Evolutionary conservation across 1,140 invertebrate genomes (phyloP), one percentile per base, ranked within the genome.

Genomic region (Drosophila orosa): DNA sequence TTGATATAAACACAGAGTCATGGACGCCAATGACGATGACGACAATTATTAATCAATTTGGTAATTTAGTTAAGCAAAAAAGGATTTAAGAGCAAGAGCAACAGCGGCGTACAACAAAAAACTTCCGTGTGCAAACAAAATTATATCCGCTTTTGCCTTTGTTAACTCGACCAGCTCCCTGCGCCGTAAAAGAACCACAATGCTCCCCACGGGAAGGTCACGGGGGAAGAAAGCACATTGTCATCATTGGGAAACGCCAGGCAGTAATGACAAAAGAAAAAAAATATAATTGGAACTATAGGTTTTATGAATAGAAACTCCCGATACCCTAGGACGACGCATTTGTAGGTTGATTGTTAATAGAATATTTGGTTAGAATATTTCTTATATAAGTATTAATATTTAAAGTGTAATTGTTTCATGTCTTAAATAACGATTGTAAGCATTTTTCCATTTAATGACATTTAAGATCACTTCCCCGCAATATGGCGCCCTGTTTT

Each of bases 1-100:
- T 83, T 68, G 35, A 55, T 48, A 74, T 42, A 79, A 79, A 66
- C 63, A 83, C 65, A 66, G 62, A 75, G 47, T 73, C 80, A 78
- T 57, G 47, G 59, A 25, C 44, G 42, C 54, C 58, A 54, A 66
- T 63, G 78, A 80, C 68, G 74, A 84, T 84, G 83, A 82, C 75
- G 65, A 81, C 63, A 80, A 89, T 87, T 89, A 80, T 89, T 87
- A 83, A 87, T 87, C 83, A 87, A 89, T 87, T 87, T 80, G 72
- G 66, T 44, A 45, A 84, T 83, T 79, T 67, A 79, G 76, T 76
- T 66, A 74, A 62, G 68, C 65, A 69, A 39, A 45, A 48, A 62
- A 67, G 56, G 60, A 78, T 74, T 74, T 61, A 50, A 61, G 19
- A 61, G 19, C 57, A 37, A 68, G 29, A 48, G 45, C 19, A 44